Percentiles rank a stretch among this genome's conserved stretches.
Conservation (phyloP, 2,888 invertebrate genomes). For the Meteorus colon region DNA sequence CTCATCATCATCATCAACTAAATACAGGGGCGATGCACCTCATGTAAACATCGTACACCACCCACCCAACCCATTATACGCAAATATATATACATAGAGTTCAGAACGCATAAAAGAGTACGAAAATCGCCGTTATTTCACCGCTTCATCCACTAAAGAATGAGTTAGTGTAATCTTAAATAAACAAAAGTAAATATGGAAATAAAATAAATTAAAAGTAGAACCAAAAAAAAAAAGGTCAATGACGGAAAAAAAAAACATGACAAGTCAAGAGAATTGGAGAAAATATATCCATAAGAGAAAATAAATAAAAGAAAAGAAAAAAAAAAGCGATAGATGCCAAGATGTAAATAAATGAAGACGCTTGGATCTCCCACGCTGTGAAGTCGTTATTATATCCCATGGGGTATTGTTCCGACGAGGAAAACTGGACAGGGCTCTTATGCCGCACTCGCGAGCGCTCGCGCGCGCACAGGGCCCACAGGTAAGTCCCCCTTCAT, state of each 20-base stretch:
- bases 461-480: slow-evolving; percentile 38
- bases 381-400: slow-evolving; percentile 66
- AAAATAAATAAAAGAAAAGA: slow-evolving; percentile 36
- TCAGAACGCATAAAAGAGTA: neutral
- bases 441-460: slow-evolving; percentile 59
- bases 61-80: neutral
- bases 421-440: slow-evolving; percentile 68
- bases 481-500: slow-evolving; percentile 46
- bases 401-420: slow-evolving; percentile 66
- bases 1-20: neutral
- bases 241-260: slow-evolving; percentile 5
- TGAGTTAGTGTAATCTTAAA: neutral
- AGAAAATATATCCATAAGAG: slow-evolving; percentile 38
- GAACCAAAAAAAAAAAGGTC: slow-evolving; percentile 17
- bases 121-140: neutral
- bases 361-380: slow-evolving; percentile 62
- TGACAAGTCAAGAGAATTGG: neutral
- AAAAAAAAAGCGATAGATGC: slow-evolving; percentile 54
- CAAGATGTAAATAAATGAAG: slow-evolving; percentile 60
- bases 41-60: neutral
- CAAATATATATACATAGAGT: neutral
- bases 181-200: neutral
- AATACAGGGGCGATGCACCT: neutral
- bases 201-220: neutral
- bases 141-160: neutral